Conservation (phyloP, 1,140 invertebrate species). For the Asbolus verrucosus region DNA sequence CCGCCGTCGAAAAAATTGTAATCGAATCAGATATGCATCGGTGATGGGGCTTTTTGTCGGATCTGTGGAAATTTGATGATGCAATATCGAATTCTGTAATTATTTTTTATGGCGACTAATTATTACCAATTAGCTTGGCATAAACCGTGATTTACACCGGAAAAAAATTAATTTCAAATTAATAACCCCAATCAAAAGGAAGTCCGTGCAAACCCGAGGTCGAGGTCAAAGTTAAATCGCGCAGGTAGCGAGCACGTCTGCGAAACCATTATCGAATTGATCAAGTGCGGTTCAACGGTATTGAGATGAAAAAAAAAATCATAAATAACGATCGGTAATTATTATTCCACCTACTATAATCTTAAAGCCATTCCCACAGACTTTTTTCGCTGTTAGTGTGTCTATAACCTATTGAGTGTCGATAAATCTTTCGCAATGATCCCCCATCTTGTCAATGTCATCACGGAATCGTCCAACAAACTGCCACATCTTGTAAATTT, state of each 20-base stretch:
- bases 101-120: background rate
- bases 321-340: slow-evolving; percentile 2
- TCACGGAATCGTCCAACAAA: background rate
- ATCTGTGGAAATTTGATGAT: background rate
- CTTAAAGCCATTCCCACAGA: background rate
- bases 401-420: background rate
- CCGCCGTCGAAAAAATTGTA: background rate
- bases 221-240: background rate
- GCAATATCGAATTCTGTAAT: background rate
- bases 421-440: background rate
- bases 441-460: background rate
- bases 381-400: background rate
- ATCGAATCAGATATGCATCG: slow-evolving; percentile 3
- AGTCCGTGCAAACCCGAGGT: background rate
- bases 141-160: background rate
- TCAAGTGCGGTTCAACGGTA: background rate
- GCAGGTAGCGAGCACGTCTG: background rate
- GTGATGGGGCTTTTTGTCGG: background rate
- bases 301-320: background rate
- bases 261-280: background rate
- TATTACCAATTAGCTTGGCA: background rate
- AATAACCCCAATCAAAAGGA: background rate
- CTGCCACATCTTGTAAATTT: background rate
- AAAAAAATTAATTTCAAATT: background rate
- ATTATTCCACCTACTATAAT: background rate